Evolutionary conservation across 2,888 invertebrate genomes (phyloP).

Genomic region (Polydrusus pterygomalis): DNA sequence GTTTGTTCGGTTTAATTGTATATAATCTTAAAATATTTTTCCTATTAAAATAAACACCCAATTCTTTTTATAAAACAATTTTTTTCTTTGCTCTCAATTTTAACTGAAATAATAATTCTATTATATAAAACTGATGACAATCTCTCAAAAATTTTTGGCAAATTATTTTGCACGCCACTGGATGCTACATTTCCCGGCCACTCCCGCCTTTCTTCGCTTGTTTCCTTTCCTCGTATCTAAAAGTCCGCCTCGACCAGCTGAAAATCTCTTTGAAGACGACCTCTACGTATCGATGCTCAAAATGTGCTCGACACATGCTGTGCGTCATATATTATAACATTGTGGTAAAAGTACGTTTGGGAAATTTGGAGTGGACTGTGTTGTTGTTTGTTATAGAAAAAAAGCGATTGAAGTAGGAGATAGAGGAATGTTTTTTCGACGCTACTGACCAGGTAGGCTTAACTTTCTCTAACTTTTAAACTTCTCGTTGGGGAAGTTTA

Average conservation of each 20-base stretch:
- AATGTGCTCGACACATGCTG: conserved; percentile 48
- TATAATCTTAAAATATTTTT: too few species aligned
- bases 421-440: conserved; percentile 29
- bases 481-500: conserved; percentile 55
- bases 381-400: conserved; percentile 1
- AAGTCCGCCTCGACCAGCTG: conserved; percentile 52
- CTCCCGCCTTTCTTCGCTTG: conserved; percentile 60
- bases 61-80: too few species aligned
- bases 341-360: neutral
- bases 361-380: neutral
- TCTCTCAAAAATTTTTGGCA: too few species aligned
- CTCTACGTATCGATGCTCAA: conserved; percentile 53
- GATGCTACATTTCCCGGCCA: conserved; percentile 45
- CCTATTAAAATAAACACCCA: too few species aligned
- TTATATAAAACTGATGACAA: too few species aligned
- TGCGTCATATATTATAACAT: conserved; percentile 56
- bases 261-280: conserved; percentile 53
- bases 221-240: conserved; percentile 57
- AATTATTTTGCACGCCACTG: conserved; percentile 39
- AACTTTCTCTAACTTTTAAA: conserved; percentile 56
- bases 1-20: too few species aligned
- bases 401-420: neutral
- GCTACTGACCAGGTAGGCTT: conserved; percentile 65
- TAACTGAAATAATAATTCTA: too few species aligned
- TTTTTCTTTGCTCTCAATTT: too few species aligned